These are phyloP conservation scores for Eremobia ochroleuca DNA, from an alignment of 2,888 invertebrate genomes.

Conservation along the genomic window DNA sequence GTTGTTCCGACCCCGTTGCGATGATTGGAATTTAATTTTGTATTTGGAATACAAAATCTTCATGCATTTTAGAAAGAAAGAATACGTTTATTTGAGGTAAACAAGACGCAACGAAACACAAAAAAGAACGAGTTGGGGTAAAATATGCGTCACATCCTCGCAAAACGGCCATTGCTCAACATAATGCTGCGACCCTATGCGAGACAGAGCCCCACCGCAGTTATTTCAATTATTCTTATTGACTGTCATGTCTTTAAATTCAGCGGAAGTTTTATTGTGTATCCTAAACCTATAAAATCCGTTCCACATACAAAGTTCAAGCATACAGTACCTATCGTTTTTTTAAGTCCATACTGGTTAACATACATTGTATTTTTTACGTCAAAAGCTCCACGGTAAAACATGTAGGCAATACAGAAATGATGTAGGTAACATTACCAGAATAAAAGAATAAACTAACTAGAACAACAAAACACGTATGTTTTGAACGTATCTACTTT, in stretches of 20 bases:
- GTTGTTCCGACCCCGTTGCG: background rate
- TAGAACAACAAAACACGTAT: conserved; percentile 70
- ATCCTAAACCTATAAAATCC: background rate
- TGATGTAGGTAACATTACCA: conserved; percentile 58
- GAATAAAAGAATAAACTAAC: conserved; percentile 67
- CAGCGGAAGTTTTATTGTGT: background rate
- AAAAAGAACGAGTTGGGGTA: background rate
- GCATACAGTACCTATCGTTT: background rate
- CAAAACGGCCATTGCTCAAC: background rate
- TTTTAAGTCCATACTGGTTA: conserved; percentile 14
- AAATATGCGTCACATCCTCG: background rate
- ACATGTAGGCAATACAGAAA: conserved; percentile 51
- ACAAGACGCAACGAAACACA: background rate
- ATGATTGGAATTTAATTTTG: background rate
- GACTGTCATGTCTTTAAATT: background rate
- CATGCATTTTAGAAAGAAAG: background rate
- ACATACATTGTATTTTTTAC: conserved; percentile 47
- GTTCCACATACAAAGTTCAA: conserved; percentile 31
- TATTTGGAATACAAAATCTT: background rate
- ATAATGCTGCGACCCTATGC: background rate
- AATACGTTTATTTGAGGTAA: background rate
- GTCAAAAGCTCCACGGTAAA: conserved; percentile 35
- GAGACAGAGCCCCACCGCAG: background rate
- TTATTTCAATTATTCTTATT: background rate
- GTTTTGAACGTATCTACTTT: conserved; percentile 78